Evolutionary conservation across 2,888 invertebrate genomes (phyloP).

Genomic region (Patella depressa): DNA sequence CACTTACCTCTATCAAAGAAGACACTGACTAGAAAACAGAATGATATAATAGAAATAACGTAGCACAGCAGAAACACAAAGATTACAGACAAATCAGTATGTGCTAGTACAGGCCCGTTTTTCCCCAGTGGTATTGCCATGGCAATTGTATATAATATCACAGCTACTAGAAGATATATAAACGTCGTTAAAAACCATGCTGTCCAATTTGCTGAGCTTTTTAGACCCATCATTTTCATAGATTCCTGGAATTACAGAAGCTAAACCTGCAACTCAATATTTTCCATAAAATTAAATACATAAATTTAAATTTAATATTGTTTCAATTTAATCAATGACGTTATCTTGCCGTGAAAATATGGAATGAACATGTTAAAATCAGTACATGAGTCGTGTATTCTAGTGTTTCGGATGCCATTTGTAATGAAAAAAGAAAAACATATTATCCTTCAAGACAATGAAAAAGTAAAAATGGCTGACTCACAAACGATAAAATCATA

Average conservation of each 20-base stretch:
- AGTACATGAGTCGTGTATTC: too few relatives aligned
- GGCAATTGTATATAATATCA: constrained; percentile 71
- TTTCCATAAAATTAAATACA: background rate
- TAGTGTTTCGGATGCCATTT: too few relatives aligned
- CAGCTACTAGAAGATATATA: constrained; percentile 77
- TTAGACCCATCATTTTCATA: constrained; percentile 90
- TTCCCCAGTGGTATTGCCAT: constrained; percentile 50
- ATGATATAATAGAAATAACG: constrained; percentile 80
- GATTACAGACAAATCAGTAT: constrained; percentile 77
- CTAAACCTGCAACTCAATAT: background rate
- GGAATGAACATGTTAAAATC: background rate
- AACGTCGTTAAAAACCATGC: constrained; percentile 87
- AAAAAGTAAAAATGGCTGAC: too few relatives aligned
- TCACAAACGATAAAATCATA: too few relatives aligned
- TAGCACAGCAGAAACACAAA: constrained; percentile 83
- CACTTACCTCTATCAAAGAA: constrained; percentile 82
- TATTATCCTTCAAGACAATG: too few relatives aligned
- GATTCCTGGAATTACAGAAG: constrained; percentile 77
- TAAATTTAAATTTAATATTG: background rate
- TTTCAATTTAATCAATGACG: background rate
- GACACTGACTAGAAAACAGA: constrained; percentile 85
- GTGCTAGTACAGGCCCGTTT: constrained; percentile 47
- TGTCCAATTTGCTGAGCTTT: constrained; percentile 85
- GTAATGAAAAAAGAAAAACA: too few relatives aligned
- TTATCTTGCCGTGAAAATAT: background rate